Base-by-base conservation (phyloP, 2,797 vertebrate species). In the Denticeps clupeoides region DNA sequence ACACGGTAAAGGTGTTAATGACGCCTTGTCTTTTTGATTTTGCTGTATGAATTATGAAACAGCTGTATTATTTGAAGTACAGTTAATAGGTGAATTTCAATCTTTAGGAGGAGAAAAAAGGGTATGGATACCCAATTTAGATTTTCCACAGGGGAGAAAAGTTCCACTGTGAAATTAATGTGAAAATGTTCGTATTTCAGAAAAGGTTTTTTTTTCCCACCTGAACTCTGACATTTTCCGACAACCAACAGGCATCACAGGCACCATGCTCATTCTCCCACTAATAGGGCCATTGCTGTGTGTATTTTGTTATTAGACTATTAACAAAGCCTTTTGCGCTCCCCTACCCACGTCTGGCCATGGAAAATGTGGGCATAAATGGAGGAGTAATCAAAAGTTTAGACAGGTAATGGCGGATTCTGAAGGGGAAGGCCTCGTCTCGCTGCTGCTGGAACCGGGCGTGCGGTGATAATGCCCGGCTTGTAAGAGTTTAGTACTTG, bases 1-100 rank as follows among this genome's bases (percentile, higher is more conserved):
- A 77, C 63, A 70, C 65, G 67, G 75, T 80, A 82, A 82, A 82
- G 73, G 76, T 83, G 77, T 81, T 83, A 84, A 83, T 84, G 73
- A 81, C 68, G 68, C 64, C 73, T 73, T 78, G 76, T 78, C 77
- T 72, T 80, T 73, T 77, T 81, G 73, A 79, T 82, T 82, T 80
- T 68, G 62, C 65, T 38, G 59, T 77, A 81, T 83, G 71, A 81
- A 81, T 81, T 79, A 78, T 77, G 51, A 77, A 84, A 79, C 62
- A 63, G 61, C 53, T 59, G 64, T 71, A 71, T 80, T 70, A 78
- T 75, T 74, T 79, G 63, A 77, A 79, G 67, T 68, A 58, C 60
- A 75, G 58, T 64, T 80, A 74, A 77, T 69, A 63, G 60, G 58
- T 59, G 71, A 72, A 66, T 76, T 77, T 74, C 67, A 73, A 73